phyloP scores from a whole-genome alignment of 2,113 vertebrate species.

The Dissostichus mawsoni region DNA sequence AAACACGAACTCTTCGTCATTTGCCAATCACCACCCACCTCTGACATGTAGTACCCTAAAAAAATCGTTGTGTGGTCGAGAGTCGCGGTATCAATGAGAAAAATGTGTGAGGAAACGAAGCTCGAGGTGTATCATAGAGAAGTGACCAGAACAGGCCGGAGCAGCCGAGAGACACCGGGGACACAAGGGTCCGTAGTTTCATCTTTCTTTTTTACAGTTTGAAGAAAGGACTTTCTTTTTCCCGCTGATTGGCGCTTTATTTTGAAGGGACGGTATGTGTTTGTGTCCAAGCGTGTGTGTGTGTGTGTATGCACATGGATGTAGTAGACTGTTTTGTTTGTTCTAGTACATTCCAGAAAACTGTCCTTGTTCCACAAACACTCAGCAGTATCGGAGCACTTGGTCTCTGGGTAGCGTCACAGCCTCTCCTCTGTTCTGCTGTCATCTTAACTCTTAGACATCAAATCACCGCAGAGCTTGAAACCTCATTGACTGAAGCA shows the following conservation, averaged over 20 bases:
- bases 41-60: conserved; percentile 77
- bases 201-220: conserved; percentile 79
- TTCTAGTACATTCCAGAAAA: conserved; percentile 89
- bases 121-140: conserved; percentile 63
- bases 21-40: conserved; percentile 78
- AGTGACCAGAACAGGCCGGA: conserved; percentile 53
- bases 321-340: conserved; percentile 72
- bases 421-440: conserved; percentile 49
- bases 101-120: conserved; percentile 44
- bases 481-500: conserved; percentile 64
- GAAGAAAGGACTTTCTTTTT: conserved; percentile 66
- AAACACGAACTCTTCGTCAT: conserved; percentile 75
- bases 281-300: conserved; percentile 41
- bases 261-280: conserved; percentile 44
- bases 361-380: conserved; percentile 65
- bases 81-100: conserved; percentile 66
- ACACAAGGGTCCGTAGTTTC: conserved; percentile 43
- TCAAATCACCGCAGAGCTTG: conserved; percentile 57
- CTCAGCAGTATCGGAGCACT: conserved; percentile 49
- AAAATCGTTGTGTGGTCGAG: conserved; percentile 67
- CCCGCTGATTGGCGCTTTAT: conserved; percentile 52
- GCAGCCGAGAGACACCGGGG: conserved; percentile 60
- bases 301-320: conserved; percentile 65
- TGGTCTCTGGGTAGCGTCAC: conserved; percentile 57
- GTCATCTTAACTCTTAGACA: conserved; percentile 64